These are phyloP conservation scores for Forficula auricularia DNA, from an alignment of 1,140 invertebrate species.

Conservation along the genomic window DNA sequence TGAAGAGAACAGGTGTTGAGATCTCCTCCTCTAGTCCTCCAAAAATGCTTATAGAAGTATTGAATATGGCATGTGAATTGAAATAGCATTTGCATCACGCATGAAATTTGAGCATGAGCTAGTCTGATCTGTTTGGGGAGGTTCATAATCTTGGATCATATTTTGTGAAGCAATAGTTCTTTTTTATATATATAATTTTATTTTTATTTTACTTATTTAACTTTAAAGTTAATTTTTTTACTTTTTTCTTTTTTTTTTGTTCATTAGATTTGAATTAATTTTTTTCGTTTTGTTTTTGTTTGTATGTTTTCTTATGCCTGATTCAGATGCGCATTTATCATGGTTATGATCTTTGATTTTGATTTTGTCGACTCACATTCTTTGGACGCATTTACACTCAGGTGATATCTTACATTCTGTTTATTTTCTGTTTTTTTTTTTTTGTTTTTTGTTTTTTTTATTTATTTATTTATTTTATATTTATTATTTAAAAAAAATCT, in stretches of 20 bases:
- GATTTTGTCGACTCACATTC: slow-evolving; percentile 11
- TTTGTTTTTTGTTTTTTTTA: slow-evolving; percentile 23
- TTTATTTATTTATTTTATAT: slow-evolving; percentile 14
- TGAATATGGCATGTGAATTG: no score
- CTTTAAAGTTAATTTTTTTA: slow-evolving; percentile 7
- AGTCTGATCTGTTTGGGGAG: no score
- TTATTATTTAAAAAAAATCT: slow-evolving; percentile 8
- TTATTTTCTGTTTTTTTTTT: no score
- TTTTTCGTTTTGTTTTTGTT: slow-evolving; percentile 15
- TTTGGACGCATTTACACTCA: slow-evolving; percentile 31
- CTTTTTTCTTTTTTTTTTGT: slow-evolving; percentile 9
- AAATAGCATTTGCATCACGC: no score
- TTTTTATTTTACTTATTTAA: slow-evolving; percentile 7
- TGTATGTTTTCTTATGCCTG: slow-evolving; percentile 10
- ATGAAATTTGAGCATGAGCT: no score
- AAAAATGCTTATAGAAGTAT: no score
- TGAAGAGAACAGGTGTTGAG: no score
- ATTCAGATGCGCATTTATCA: slow-evolving; percentile 9
- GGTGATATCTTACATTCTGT: slow-evolving; percentile 28
- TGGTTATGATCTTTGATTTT: slow-evolving; percentile 6
- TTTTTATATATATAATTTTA: no score
- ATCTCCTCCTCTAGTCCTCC: no score
- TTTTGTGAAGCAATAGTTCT: no score
- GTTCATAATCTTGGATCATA: no score
- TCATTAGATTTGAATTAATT: slow-evolving; percentile 13